These are phyloP conservation scores for Aptenodytes forsteri DNA, from an alignment of 2,113 vertebrate species.

Conservation along the genomic window DNA sequence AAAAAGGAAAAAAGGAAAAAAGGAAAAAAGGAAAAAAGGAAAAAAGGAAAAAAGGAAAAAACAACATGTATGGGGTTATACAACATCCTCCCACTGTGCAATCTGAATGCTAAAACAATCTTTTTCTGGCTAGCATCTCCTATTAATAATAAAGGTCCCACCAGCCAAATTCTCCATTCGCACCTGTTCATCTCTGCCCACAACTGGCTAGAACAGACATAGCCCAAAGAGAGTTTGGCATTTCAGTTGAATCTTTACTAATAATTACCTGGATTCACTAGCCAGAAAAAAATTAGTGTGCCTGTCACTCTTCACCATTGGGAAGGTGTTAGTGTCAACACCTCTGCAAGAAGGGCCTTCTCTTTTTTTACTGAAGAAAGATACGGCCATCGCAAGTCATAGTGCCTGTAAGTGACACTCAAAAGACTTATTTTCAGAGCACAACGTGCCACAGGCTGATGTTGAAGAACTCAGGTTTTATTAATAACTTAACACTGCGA, in stretches of 20 bases:
- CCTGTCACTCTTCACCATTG: neutral
- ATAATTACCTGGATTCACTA: neutral
- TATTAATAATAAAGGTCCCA: neutral
- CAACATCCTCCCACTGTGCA: neutral
- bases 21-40: too few relatives aligned
- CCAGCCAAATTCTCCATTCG: neutral
- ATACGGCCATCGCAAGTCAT: accelerated
- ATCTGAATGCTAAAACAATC: neutral
- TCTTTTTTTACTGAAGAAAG: neutral
- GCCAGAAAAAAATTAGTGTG: neutral
- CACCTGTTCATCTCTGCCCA: neutral
- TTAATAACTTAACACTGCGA: neutral
- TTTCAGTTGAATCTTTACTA: neutral
- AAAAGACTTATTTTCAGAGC: neutral
- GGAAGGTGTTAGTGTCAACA: neutral
- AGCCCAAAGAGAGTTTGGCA: neutral
- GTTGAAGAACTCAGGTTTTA: neutral
- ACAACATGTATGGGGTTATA: neutral
- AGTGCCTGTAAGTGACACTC: neutral
- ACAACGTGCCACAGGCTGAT: neutral
- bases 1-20: too few relatives aligned
- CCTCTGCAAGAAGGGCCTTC: neutral
- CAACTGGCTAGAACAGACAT: neutral
- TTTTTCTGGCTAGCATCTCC: neutral
- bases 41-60: neutral